Evolutionary conservation across 2,888 invertebrate species (phyloP).

Genomic region (Eupithecia dodoneata): DNA sequence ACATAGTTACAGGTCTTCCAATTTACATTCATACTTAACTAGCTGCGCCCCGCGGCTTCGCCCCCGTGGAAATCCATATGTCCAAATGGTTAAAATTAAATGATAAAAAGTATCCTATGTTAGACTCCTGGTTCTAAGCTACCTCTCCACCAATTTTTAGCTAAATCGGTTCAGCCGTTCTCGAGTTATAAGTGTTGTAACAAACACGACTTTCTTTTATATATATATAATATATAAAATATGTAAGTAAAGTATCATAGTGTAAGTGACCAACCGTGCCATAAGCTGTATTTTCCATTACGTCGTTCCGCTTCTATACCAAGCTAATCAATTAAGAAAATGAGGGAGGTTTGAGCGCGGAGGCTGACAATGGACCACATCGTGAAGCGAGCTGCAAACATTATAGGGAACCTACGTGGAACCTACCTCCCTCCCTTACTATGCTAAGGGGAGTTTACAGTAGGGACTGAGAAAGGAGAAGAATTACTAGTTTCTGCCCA

Average conservation of each 20-base stretch:
- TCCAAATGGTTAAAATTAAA: too few relatives aligned
- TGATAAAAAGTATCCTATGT: too few relatives aligned
- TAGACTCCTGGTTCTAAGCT: too few relatives aligned
- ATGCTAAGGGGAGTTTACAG: not conserved
- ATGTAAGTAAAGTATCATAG: not conserved
- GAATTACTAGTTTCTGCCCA: not conserved
- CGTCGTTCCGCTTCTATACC: not conserved
- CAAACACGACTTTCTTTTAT: too few relatives aligned
- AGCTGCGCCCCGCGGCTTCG: too few relatives aligned
- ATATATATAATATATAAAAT: too few relatives aligned
- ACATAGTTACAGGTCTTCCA: too few relatives aligned
- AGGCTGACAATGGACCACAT: not conserved
- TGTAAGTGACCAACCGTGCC: not conserved
- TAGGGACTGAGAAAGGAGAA: not conserved
- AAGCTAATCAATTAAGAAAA: not conserved
- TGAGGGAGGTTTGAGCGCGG: not conserved
- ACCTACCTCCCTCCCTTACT: not conserved
- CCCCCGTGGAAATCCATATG: too few relatives aligned
- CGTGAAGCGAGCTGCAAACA: not conserved
- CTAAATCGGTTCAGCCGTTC: too few relatives aligned
- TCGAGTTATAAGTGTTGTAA: too few relatives aligned
- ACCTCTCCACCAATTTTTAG: too few relatives aligned
- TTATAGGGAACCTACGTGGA: not conserved
- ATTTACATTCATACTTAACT: too few relatives aligned
- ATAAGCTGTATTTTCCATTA: not conserved